phyloP scores from a whole-genome alignment of 2,888 invertebrate species.

The Pollenia amentaria region DNA sequence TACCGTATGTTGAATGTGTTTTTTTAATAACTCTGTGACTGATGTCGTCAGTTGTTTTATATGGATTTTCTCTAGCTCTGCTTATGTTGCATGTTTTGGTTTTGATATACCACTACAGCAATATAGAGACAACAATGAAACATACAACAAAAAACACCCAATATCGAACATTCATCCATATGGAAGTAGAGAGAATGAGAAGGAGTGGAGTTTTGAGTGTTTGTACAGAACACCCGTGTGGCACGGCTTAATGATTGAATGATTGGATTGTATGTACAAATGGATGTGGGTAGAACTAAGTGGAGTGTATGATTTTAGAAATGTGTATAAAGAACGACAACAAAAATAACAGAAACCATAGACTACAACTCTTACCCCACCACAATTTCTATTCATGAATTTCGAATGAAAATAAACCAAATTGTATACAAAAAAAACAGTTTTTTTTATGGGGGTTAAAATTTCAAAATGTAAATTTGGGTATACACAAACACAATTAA shows the following conservation, averaged over 20 bases:
- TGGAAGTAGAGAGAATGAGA: not conserved
- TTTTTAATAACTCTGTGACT: conserved; percentile 51
- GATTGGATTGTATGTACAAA: conserved; percentile 20
- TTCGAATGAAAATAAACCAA: conserved; percentile 25
- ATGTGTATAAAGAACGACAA: conserved; percentile 19
- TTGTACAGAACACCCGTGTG: conserved; percentile 13
- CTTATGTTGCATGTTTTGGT: conserved; percentile 47
- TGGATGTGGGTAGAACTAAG: not conserved
- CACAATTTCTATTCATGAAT: conserved; percentile 17
- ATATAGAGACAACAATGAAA: not conserved
- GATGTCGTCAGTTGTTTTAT: conserved; percentile 66
- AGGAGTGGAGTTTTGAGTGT: not conserved
- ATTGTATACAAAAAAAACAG: not conserved
- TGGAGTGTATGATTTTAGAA: conserved; percentile 1
- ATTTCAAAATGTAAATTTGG: not conserved
- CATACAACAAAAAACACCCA: not conserved
- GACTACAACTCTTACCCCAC: conserved; percentile 36
- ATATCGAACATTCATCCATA: conserved; percentile 6
- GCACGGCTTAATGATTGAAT: conserved; percentile 43
- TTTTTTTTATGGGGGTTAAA: conserved; percentile 16
- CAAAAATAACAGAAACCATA: conserved; percentile 27
- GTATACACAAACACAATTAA: not conserved
- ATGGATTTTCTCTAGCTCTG: conserved; percentile 50
- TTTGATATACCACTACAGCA: conserved; percentile 1
- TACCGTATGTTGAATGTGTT: conserved; percentile 13